These are phyloP conservation scores for Tinea semifulvella DNA, from an alignment of 2,888 invertebrate species.

Conservation along the genomic window DNA sequence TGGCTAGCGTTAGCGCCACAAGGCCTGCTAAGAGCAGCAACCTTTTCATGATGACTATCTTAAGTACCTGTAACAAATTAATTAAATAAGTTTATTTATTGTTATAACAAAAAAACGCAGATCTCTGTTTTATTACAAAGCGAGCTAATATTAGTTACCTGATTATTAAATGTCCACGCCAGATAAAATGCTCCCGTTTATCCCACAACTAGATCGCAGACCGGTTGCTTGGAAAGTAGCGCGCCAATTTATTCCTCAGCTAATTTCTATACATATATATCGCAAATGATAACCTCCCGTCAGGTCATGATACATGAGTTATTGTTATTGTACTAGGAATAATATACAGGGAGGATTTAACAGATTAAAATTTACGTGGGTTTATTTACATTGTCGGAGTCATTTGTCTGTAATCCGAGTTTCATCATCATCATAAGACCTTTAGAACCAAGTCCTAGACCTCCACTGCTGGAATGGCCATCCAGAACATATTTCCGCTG, in stretches of 20 bases:
- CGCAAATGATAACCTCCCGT: not conserved
- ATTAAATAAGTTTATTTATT: too few relatives aligned
- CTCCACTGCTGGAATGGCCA: too few relatives aligned
- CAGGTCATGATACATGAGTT: not conserved
- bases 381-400: too few relatives aligned
- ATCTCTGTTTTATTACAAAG: too few relatives aligned
- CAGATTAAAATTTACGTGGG: too few relatives aligned
- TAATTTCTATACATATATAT: conserved; percentile 2
- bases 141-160: not conserved
- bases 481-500: too few relatives aligned
- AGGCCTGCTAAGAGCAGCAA: conserved; percentile 36
- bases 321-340: not conserved
- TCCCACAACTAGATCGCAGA: not conserved
- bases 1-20: conserved; percentile 37
- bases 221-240: not conserved
- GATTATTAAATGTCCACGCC: not conserved
- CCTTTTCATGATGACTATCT: conserved; percentile 37
- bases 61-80: too few relatives aligned
- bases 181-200: not conserved
- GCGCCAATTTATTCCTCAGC: conserved; percentile 6
- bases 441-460: too few relatives aligned
- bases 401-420: too few relatives aligned
- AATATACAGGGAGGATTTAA: not conserved
- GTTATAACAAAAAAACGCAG: too few relatives aligned
- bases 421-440: too few relatives aligned